Conservation (phyloP, 2,797 vertebrate genomes). For the Pangasius macronema region DNA sequence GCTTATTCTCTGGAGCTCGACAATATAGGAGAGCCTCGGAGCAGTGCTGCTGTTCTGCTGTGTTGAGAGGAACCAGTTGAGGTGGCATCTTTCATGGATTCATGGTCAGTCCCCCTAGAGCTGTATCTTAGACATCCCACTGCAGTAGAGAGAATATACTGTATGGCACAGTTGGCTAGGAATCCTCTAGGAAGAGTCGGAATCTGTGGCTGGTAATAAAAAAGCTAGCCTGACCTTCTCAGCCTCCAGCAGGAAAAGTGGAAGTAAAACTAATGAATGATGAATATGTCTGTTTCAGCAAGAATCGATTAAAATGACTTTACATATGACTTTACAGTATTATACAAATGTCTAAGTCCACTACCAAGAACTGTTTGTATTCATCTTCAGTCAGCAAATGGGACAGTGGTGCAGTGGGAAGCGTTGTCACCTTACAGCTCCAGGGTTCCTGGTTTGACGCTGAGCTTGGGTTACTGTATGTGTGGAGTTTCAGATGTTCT, state of each 20-base stretch:
- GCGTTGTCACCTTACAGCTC: not conserved
- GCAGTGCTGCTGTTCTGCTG: not conserved
- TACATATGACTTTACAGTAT: not conserved
- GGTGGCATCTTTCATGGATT: not conserved
- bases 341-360: not conserved
- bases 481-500: not conserved
- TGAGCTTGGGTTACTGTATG: not conserved
- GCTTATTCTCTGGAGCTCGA: not conserved
- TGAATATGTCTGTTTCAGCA: not conserved
- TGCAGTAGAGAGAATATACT: not conserved
- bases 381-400: not conserved
- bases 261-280: not conserved
- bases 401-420: not conserved
- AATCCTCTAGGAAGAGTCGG: not conserved
- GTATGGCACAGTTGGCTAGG: not conserved
- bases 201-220: not conserved
- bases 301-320: not conserved
- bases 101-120: not conserved
- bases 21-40: not conserved
- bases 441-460: not conserved
- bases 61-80: not conserved
- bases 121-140: not conserved
- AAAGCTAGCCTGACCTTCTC: not conserved
- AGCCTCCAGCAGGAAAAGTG: not conserved
- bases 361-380: not conserved